phyloP scores from a whole-genome alignment of 2,797 vertebrate species.

The Enteromius anoplus region DNA sequence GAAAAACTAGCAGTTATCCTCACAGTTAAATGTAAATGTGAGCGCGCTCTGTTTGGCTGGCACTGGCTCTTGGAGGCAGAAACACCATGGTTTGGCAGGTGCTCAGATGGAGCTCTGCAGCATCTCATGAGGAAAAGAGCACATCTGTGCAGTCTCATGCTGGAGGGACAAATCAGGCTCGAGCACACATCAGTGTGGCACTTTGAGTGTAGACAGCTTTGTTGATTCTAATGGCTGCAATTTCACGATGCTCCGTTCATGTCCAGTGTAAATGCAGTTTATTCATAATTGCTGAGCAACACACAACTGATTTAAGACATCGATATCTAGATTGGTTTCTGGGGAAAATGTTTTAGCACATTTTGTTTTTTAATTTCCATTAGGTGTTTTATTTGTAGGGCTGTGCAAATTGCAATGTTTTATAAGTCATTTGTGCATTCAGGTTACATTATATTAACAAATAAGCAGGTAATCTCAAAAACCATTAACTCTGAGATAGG shows the following conservation, averaged over 20 bases:
- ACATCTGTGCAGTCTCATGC: conserved; percentile 47
- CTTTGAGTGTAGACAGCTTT: background rate
- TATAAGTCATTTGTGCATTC: background rate
- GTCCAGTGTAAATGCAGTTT: background rate
- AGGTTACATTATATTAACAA: background rate
- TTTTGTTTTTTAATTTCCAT: background rate
- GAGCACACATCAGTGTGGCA: background rate
- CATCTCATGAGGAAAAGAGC: conserved; percentile 40
- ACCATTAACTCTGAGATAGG: background rate
- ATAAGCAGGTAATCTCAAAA: background rate
- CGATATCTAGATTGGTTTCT: background rate
- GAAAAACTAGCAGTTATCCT: conserved; percentile 6
- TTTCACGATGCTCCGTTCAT: background rate
- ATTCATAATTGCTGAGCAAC: background rate
- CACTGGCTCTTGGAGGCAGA: conserved; percentile 3
- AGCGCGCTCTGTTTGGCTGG: conserved; percentile 14
- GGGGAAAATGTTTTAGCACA: background rate
- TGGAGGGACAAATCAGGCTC: conserved; percentile 16
- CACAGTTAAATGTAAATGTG: conserved; percentile 36
- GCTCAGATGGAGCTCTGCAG: conserved; percentile 17
- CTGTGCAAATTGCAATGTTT: background rate
- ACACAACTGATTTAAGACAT: background rate
- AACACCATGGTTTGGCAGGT: conserved; percentile 19
- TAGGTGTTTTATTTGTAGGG: background rate
- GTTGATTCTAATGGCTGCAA: background rate